Base-by-base conservation (phyloP, 2,113 vertebrate genomes). In the cattle (Bos taurus) region DNA sequence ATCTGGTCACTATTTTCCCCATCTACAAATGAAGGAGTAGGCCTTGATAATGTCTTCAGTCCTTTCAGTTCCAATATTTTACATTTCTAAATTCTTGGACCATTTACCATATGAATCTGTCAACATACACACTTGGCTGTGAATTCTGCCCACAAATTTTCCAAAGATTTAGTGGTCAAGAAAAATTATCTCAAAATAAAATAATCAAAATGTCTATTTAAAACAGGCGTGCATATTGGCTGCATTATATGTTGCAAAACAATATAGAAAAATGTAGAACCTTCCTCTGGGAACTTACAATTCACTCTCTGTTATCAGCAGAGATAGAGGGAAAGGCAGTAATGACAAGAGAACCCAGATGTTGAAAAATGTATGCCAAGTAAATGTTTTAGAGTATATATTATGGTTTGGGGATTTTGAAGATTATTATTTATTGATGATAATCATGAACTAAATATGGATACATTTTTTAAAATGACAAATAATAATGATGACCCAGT, bases 181-280 rank as follows among this genome's bases (percentile, higher is more conserved):
- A 92, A 97, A 98, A 93, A 82, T 74, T 46, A 95, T 46, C 50
- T 87, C 46, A 91, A 95, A 96, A 92, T 92, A 94, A 94, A 94
- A 93, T 84, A 59, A 89, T 59, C 56, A 64, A 91, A 52, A 88
- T 91, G 67, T 74, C 83, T 93, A 80, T 56, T 92, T 93, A 62
- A 94, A 97, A 89, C 28, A 93, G 83, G 11, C 78, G 13, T 62
- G 36, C 16, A 50, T 50, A 57, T 52, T 57, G 8, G 67, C 50
- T 96, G 3, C 15, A 83, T 36, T 80, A 25, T 59, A 46, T 67
- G 19, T 17, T 86, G 50, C 60, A 85, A 96, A 96, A 86, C 33
- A 46, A 67, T 89, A 28, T 46, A 46, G 59, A 85, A 62, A 85
- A 33, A 88, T 40, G 43, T 78, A 48, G 77, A 88, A 78, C 8